A percentile compares a stretch with the other conserved stretches of the same genome.
Conservation (phyloP, 2,888 invertebrate species). For the Platypus cylindrus region DNA sequence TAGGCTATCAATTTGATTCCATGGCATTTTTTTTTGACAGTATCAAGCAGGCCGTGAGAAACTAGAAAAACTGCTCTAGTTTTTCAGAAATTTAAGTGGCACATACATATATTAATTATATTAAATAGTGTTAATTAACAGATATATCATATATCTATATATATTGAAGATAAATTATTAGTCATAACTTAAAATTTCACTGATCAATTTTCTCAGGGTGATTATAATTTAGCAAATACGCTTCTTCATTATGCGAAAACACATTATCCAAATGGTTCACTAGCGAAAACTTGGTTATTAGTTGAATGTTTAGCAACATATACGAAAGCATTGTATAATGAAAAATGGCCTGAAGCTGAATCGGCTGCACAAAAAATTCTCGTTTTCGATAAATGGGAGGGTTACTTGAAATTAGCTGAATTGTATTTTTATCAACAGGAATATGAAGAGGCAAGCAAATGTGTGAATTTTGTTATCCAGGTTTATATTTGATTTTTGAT, state of each 20-base stretch:
- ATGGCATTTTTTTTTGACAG: no score
- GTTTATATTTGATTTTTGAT: constrained; percentile 22
- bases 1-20: no score
- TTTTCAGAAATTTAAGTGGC: no score
- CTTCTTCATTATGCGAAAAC: constrained; percentile 50
- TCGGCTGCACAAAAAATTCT: constrained; percentile 54
- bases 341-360: constrained; percentile 59
- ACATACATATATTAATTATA: no score
- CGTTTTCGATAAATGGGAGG: constrained; percentile 53
- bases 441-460: constrained; percentile 31
- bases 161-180: no score
- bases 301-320: constrained; percentile 44
- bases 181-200: no score
- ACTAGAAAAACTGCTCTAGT: no score
- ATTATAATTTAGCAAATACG: constrained; percentile 42
- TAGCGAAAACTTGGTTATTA: constrained; percentile 53
- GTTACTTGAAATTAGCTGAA: constrained; percentile 45
- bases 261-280: constrained; percentile 49
- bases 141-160: no score
- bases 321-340: constrained; percentile 33
- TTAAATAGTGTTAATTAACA: no score
- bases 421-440: constrained; percentile 43
- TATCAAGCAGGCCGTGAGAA: no score
- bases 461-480: constrained; percentile 36
- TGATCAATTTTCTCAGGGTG: constrained; percentile 39